Conservation (phyloP, 2,888 invertebrate species). For the Patella depressa region DNA sequence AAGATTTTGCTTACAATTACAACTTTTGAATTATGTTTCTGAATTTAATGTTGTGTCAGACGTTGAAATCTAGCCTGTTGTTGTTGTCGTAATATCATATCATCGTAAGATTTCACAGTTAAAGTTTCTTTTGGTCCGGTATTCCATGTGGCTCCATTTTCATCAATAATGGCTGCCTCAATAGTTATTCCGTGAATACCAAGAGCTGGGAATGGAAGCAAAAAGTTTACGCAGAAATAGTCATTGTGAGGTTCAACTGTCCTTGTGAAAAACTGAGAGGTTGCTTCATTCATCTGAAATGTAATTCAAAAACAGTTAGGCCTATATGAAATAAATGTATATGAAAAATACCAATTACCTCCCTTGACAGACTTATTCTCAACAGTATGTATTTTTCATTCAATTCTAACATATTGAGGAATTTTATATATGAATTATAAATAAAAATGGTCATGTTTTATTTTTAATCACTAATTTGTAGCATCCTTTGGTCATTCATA, state of each 20-base stretch:
- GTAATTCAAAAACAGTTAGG: neutral
- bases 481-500: too few relatives aligned
- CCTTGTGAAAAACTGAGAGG: constrained; percentile 77
- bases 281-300: constrained; percentile 54
- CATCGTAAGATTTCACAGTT: constrained; percentile 83
- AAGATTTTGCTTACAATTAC: too few relatives aligned
- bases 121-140: constrained; percentile 87
- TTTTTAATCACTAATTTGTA: too few relatives aligned
- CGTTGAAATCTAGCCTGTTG: constrained; percentile 29
- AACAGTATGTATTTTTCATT: too few relatives aligned
- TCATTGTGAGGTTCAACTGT: constrained; percentile 91
- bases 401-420: too few relatives aligned
- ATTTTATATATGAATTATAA: too few relatives aligned
- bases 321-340: neutral
- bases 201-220: constrained; percentile 79
- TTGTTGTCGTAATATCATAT: constrained; percentile 66
- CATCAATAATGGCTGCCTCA: constrained; percentile 85
- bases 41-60: neutral
- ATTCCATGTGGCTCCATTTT: constrained; percentile 87
- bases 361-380: too few relatives aligned
- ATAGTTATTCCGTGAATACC: constrained; percentile 82
- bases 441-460: too few relatives aligned
- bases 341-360: neutral
- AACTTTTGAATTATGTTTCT: too few relatives aligned
- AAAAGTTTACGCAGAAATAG: constrained; percentile 93